Percentiles rank a stretch among this genome's conserved stretches.
Conservation (phyloP, 2,888 invertebrate species). For the Antheraea assamensis region DNA sequence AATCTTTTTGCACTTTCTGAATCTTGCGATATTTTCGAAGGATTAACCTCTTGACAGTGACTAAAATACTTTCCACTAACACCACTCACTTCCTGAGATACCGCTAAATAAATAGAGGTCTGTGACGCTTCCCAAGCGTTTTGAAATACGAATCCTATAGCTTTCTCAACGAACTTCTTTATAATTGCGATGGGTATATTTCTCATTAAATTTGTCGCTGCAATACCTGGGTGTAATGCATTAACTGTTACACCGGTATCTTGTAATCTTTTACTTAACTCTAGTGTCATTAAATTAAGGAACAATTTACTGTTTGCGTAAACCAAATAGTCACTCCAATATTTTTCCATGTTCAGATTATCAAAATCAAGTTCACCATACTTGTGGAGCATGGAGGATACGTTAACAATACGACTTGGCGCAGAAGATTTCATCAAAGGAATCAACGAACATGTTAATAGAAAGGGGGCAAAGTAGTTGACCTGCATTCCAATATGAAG, state of each 20-base stretch:
- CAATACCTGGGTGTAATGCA: conserved; percentile 87
- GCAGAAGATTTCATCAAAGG: conserved; percentile 79
- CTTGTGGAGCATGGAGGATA: conserved; percentile 83
- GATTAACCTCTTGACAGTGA: conserved; percentile 76
- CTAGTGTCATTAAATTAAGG: conserved; percentile 84
- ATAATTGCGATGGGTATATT: conserved; percentile 77
- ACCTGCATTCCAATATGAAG: conserved; percentile 86
- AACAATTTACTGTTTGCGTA: conserved; percentile 84
- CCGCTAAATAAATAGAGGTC: conserved; percentile 82
- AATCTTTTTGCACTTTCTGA: conserved; percentile 80
- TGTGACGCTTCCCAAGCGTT: conserved; percentile 85
- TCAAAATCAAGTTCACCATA: conserved; percentile 72
- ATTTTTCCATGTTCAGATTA: conserved; percentile 76
- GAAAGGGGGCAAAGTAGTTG: conserved; percentile 88
- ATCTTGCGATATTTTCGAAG: conserved; percentile 80
- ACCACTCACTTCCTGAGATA: conserved; percentile 79
- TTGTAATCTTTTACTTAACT: conserved; percentile 81
- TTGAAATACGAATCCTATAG: conserved; percentile 75
- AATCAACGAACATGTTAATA: conserved; percentile 84
- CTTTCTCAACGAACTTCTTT: conserved; percentile 48
- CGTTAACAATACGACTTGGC: conserved; percentile 84
- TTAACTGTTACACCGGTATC: conserved; percentile 86
- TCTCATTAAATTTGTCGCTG: conserved; percentile 84
- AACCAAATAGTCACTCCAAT: conserved; percentile 75
- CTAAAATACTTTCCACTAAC: conserved; percentile 86